phyloP scores from a whole-genome alignment of 2,888 invertebrate species.

The Conistra vaccinii region DNA sequence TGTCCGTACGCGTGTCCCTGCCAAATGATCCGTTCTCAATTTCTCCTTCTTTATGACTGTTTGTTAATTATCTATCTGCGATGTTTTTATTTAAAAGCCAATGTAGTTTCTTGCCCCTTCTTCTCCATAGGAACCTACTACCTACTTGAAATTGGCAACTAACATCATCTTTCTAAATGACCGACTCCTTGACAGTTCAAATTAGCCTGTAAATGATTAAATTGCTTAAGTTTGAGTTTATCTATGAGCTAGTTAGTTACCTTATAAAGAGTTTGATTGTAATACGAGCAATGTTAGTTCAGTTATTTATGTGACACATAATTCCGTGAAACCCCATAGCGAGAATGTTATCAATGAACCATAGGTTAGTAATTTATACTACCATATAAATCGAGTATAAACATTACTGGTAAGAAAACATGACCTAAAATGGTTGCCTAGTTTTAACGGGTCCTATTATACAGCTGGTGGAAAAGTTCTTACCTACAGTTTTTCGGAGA shows the following conservation, averaged over 20 bases:
- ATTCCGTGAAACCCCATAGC: conserved; percentile 20
- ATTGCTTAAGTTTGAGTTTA: not conserved
- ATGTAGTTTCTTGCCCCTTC: not conserved
- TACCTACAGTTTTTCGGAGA: not conserved
- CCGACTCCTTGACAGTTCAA: not conserved
- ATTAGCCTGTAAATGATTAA: not conserved
- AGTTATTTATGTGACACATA: conserved; percentile 15
- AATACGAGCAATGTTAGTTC: not conserved
- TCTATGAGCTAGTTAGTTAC: conserved; percentile 4
- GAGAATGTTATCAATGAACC: conserved; percentile 14
- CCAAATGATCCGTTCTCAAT: not conserved
- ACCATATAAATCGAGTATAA: conserved; percentile 15
- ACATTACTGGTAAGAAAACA: conserved; percentile 12
- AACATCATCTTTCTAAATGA: not conserved
- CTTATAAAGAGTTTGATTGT: not conserved
- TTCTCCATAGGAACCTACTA: not conserved
- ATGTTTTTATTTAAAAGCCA: not conserved
- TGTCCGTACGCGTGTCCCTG: not conserved
- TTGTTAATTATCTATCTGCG: not conserved
- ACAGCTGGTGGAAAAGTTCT: not conserved
- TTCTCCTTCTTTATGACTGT: conserved; percentile 6
- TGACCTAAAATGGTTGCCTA: conserved; percentile 1
- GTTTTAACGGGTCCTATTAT: not conserved
- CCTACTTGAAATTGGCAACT: not conserved
- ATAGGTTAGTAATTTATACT: conserved; percentile 1